These are phyloP conservation scores for Dryobates pubescens DNA, from an alignment of 2,797 vertebrate species.

Conservation along the genomic window DNA sequence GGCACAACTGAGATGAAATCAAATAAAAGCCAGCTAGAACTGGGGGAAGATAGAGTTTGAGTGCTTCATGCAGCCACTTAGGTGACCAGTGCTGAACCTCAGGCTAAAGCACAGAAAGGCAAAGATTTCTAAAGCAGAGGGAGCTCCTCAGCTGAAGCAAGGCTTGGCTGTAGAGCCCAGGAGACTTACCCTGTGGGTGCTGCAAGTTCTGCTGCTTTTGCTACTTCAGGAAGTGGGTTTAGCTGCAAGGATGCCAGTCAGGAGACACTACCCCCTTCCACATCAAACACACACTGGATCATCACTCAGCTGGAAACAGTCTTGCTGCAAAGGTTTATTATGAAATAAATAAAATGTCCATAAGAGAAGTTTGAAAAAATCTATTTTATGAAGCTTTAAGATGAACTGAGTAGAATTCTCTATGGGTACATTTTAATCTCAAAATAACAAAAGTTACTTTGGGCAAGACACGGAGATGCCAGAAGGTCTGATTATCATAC, in stretches of 20 bases:
- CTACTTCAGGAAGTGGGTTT: background rate
- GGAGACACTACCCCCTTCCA: background rate
- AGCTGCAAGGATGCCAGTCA: background rate
- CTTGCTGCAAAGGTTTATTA: slow-evolving; percentile 70
- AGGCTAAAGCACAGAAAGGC: background rate
- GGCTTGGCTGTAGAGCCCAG: background rate
- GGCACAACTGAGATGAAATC: background rate
- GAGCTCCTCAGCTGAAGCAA: background rate
- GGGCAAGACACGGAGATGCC: slow-evolving; percentile 84
- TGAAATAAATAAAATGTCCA: slow-evolving; percentile 79
- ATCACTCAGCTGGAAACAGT: slow-evolving; percentile 75
- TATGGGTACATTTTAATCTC: slow-evolving; percentile 84
- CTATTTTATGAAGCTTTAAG: slow-evolving; percentile 89
- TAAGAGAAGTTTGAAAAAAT: slow-evolving; percentile 83
- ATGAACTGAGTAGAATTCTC: slow-evolving; percentile 85
- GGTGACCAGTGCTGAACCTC: background rate
- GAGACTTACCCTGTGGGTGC: background rate
- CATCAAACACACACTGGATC: slow-evolving; percentile 4
- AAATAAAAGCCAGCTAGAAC: slow-evolving; percentile 14
- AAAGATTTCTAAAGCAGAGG: background rate
- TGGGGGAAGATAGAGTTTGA: background rate
- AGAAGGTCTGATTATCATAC: slow-evolving; percentile 73
- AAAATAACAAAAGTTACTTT: slow-evolving; percentile 81
- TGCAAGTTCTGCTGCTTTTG: background rate
- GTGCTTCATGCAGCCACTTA: background rate